Conservation (phyloP, 2,888 invertebrate genomes). For the Nomada fabriciana region DNA sequence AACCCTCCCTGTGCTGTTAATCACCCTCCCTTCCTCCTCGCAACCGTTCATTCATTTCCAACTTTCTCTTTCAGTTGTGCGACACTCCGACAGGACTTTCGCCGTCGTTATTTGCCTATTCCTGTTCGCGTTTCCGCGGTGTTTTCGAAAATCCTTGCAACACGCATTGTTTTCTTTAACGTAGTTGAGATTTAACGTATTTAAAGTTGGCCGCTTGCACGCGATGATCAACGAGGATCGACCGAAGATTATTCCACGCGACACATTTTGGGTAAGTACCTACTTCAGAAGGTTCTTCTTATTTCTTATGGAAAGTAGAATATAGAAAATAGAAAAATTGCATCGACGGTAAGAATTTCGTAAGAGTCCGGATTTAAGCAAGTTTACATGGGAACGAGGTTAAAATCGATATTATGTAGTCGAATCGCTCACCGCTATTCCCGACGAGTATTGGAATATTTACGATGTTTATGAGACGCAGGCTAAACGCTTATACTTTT, state of each 20-base stretch:
- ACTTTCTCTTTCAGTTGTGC: constrained; percentile 56
- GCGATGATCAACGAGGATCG: constrained; percentile 8
- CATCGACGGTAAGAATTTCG: too few species aligned
- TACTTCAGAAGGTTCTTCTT: too few species aligned
- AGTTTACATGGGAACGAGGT: constrained; percentile 19
- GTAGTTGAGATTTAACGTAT: not conserved
- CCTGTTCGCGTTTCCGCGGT: constrained; percentile 17
- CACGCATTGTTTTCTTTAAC: not conserved
- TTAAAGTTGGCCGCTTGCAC: not conserved
- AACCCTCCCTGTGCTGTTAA: constrained; percentile 68
- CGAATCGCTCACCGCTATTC: not conserved
- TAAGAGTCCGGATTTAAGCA: not conserved
- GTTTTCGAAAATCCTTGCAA: constrained; percentile 24
- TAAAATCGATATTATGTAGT: constrained; percentile 28
- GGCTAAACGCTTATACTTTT: constrained; percentile 62
- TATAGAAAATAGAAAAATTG: not conserved
- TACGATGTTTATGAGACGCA: constrained; percentile 42
- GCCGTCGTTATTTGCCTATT: constrained; percentile 30
- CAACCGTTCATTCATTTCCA: constrained; percentile 63
- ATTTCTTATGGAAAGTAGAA: not conserved
- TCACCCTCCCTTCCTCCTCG: constrained; percentile 58
- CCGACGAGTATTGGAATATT: constrained; percentile 41
- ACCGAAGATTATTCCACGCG: not conserved
- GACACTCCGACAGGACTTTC: constrained; percentile 12
- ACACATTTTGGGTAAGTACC: too few species aligned